phyloP scores from a whole-genome alignment of 2,797 vertebrate genomes.

The Gallinago stenura region DNA sequence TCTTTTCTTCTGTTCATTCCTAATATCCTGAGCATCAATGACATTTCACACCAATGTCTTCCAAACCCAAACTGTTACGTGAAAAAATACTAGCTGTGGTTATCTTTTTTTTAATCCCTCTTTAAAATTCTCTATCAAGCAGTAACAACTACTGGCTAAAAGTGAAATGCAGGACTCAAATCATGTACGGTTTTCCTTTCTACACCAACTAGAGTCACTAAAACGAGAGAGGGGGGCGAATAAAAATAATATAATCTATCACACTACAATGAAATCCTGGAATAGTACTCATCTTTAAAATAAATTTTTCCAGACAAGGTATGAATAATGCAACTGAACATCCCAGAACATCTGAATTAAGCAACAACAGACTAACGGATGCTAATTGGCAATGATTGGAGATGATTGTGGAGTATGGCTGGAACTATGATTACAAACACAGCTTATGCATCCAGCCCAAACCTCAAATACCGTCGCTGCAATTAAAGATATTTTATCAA shows the following conservation, averaged over 20 bases:
- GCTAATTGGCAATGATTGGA: conserved; percentile 80
- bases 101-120: not conserved
- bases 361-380: conserved; percentile 64
- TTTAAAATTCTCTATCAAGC: not conserved
- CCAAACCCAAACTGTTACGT: not conserved
- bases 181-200: not conserved
- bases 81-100: not conserved
- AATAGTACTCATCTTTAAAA: conserved; percentile 11
- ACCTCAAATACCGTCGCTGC: conserved; percentile 60
- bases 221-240: not conserved
- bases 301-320: conserved; percentile 15
- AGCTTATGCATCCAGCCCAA: conserved; percentile 56
- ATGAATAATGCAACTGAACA: conserved; percentile 76
- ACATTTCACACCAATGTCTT: not conserved
- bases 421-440: conserved; percentile 76
- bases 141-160: not conserved
- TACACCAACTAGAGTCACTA: not conserved
- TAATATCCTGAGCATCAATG: not conserved
- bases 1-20: not conserved
- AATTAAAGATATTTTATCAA: conserved; percentile 81
- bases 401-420: conserved; percentile 75
- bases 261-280: conserved; percentile 39
- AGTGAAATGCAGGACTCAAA: not conserved
- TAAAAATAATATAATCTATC: not conserved
- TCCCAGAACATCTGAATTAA: conserved; percentile 68